A percentile compares a stretch with the other conserved stretches of the same genome.
These are phyloP conservation scores for Drosophila emarginata DNA, from an alignment of 2,888 invertebrate species.

Conservation along the genomic window DNA sequence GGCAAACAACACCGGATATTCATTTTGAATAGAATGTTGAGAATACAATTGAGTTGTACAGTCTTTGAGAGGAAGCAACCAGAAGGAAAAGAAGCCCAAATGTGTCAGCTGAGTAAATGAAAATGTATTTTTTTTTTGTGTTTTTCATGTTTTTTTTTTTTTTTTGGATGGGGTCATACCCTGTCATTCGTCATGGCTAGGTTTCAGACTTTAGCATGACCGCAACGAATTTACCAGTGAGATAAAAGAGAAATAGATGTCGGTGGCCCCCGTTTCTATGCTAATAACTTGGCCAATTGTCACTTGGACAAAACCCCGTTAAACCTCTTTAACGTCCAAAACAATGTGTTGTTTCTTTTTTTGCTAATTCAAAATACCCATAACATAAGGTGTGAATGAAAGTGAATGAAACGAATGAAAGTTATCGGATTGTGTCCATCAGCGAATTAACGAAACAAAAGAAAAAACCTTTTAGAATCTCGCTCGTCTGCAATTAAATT, in stretches of 20 bases:
- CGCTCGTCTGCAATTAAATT: constrained; percentile 61
- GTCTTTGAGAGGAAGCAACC: not conserved
- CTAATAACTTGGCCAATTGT: constrained; percentile 38
- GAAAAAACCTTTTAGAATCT: constrained; percentile 55
- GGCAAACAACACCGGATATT: constrained; percentile 59
- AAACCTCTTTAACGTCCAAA: constrained; percentile 22
- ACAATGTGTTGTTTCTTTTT: constrained; percentile 42
- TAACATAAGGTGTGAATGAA: constrained; percentile 65
- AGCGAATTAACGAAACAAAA: constrained; percentile 35
- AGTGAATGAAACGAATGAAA: constrained; percentile 70
- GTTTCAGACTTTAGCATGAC: constrained; percentile 20
- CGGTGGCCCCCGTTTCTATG: constrained; percentile 32
- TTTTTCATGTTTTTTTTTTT: constrained; percentile 10
- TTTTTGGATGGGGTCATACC: constrained; percentile 15
- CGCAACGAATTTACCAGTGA: constrained; percentile 48
- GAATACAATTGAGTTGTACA: constrained; percentile 44
- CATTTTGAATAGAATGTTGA: constrained; percentile 57
- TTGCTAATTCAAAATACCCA: constrained; percentile 45
- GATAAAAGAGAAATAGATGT: not conserved
- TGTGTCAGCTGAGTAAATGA: constrained; percentile 35
- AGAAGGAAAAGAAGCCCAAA: constrained; percentile 23
- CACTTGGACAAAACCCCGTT: constrained; percentile 37
- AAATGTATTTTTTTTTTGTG: constrained; percentile 18
- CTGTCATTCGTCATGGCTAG: constrained; percentile 45
- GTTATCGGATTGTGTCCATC: constrained; percentile 57